Conservation (phyloP, 2,888 invertebrate genomes). For the Bibio marci region DNA sequence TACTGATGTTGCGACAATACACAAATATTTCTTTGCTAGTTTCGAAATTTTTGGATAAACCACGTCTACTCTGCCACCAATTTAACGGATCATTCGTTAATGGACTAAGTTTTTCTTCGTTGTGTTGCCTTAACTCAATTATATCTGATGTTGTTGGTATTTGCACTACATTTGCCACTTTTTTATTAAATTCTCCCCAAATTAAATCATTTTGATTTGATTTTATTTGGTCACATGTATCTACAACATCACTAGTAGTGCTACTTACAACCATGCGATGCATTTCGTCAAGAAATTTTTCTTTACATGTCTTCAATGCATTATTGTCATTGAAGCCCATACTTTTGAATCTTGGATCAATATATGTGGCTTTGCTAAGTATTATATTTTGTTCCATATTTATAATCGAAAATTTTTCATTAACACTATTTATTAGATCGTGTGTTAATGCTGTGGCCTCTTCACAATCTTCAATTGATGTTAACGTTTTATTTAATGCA, state of each 20-base stretch:
- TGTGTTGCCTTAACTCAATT: not conserved
- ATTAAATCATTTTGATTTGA: not conserved
- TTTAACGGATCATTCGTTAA: slow-evolving; percentile 1
- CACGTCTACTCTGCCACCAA: slow-evolving; percentile 6
- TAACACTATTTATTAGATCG: not conserved
- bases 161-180: not conserved
- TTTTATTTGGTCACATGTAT: not conserved
- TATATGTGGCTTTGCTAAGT: not conserved
- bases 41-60: not conserved
- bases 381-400: too few species aligned
- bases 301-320: not conserved
- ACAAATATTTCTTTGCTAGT: slow-evolving; percentile 1
- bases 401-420: not conserved
- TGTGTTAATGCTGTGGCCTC: too few species aligned
- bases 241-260: not conserved
- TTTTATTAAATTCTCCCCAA: not conserved
- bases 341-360: not conserved
- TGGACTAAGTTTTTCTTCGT: not conserved
- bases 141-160: not conserved
- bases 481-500: not conserved
- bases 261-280: not conserved
- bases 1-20: slow-evolving; percentile 2
- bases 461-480: too few species aligned
- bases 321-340: not conserved
- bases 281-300: not conserved